Evolutionary conservation across 2,113 vertebrate species (phyloP).

Genomic region (Cyprinus carpio): DNA sequence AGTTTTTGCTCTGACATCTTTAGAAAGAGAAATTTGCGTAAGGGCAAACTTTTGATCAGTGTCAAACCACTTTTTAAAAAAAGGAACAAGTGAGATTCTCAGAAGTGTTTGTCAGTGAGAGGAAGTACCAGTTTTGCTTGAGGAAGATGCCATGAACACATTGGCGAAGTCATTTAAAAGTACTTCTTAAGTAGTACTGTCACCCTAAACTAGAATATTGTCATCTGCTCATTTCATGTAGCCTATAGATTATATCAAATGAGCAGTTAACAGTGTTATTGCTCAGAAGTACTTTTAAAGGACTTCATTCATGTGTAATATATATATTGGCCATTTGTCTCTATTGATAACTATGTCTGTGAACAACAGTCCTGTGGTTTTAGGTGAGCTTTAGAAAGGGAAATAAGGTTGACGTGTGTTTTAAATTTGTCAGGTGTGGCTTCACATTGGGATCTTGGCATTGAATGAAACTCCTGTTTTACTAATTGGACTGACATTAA

Average conservation of each 20-base stretch:
- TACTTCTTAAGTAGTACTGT: neutral
- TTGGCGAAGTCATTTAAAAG: neutral
- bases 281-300: no score
- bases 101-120: neutral
- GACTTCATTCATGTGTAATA: no score
- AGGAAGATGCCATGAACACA: neutral
- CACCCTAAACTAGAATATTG: neutral
- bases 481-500: neutral
- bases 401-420: neutral
- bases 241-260: no score
- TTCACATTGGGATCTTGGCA: neutral
- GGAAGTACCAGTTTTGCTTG: neutral
- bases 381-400: neutral
- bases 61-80: neutral
- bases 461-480: neutral
- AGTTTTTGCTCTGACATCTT: neutral
- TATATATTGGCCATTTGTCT: neutral
- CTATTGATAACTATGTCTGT: neutral
- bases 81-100: slow-evolving; percentile 11
- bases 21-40: neutral
- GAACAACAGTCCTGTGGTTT: neutral
- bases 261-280: no score
- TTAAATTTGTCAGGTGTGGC: neutral
- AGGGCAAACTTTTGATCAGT: neutral
- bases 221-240: neutral